Base-by-base conservation (phyloP, 2,113 vertebrate species). In the Neogobius melanostomus region DNA sequence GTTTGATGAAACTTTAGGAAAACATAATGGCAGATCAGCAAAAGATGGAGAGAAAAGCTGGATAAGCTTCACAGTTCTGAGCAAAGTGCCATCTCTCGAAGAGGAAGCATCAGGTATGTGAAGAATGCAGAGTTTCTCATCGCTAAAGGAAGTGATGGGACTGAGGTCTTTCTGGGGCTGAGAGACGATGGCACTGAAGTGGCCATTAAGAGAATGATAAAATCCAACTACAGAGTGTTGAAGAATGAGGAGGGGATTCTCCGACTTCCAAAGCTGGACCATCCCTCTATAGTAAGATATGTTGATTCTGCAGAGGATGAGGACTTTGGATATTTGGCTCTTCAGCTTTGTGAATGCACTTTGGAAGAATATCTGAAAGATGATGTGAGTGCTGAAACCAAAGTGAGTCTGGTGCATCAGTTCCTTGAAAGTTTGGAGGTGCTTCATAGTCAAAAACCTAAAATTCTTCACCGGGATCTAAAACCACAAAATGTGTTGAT, bases 401-500 rank as follows among this genome's bases (percentile, higher is more conserved):
- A 0, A 28, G 51, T 67, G 73, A 43, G 59, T 52, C 68, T 89
- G 11, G 75, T 80, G 6, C 0, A 11, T 6, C 44, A 90, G 11
- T 1, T 91, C 14, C 86, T 92, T 0, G 7, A 66, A 0, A 76
- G 90, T 57, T 57, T 92, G 61, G 64, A 1, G 0, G 82, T 79
- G 11, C 85, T 92, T 76, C 90, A 90, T 36, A 53, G 50, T 53
- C 11, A 8, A 6, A 17, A 44, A 3, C 76, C 78, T 46, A 79
- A 56, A 48, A 82, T 90, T 54, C 69, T 92, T 0, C 90, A 91
- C 1, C 71, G 88, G 2, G 88, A 92, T 66, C 72, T 92, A n/a
- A 92, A 90, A 79, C 89, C 91, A 5, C 88, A 89, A 70, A 92
- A 91, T 45, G 79, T 92, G 68, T 53, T 91, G 50, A 91, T 90